phyloP scores from a whole-genome alignment of 2,888 invertebrate genomes.

The Cantharis nigra region DNA sequence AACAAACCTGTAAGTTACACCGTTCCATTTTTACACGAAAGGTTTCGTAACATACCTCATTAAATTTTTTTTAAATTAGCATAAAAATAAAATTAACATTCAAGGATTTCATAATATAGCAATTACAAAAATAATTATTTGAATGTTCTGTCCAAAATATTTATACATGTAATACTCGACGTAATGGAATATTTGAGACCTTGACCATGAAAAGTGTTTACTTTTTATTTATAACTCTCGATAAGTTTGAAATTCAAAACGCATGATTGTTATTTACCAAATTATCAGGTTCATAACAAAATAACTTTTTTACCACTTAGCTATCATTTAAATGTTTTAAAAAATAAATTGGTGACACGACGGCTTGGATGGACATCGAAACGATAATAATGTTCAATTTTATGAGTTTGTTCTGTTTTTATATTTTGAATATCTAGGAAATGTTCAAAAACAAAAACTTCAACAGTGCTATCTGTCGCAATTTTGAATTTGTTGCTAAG shows the following conservation, averaged over 20 bases:
- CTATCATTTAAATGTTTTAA: too few species aligned
- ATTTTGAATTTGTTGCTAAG: too few species aligned
- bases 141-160: neutral
- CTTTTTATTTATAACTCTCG: neutral
- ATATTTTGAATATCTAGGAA: too few species aligned
- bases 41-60: neutral
- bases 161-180: neutral
- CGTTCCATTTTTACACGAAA: neutral
- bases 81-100: neutral
- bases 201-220: neutral
- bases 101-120: neutral
- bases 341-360: too few species aligned
- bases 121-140: neutral
- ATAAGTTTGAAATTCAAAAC: neutral
- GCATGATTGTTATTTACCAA: neutral
- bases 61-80: neutral
- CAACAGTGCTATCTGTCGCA: too few species aligned
- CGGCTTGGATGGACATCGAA: too few species aligned
- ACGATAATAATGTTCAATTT: too few species aligned
- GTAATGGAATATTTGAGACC: neutral
- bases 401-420: too few species aligned
- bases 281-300: neutral
- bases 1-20: neutral
- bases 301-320: too few species aligned
- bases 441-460: too few species aligned